phyloP scores from a whole-genome alignment of 2,888 invertebrate species.

The Agrilus mali region DNA sequence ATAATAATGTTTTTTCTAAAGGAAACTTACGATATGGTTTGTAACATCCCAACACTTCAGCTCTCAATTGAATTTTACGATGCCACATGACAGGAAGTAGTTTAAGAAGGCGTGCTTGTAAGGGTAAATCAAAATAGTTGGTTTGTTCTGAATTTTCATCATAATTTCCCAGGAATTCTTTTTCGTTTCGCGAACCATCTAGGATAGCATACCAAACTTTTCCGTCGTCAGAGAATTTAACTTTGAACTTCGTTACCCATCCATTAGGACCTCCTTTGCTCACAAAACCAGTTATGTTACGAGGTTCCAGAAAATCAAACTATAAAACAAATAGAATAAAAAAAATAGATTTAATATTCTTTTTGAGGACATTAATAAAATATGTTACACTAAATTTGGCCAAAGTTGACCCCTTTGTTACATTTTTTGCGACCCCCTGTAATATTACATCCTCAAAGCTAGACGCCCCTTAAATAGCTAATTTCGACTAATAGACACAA shows the following conservation, averaged over 20 bases:
- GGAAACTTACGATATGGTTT: conserved; percentile 50
- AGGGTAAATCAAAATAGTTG: conserved; percentile 58
- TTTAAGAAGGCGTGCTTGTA: conserved; percentile 59
- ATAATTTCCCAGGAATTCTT: conserved; percentile 60
- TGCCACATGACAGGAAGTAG: conserved; percentile 63
- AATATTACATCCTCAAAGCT: no score
- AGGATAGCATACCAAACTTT: conserved; percentile 57
- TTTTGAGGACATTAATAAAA: no score
- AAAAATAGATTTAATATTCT: no score
- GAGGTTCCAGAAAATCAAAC: conserved; percentile 65
- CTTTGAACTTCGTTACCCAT: conserved; percentile 64
- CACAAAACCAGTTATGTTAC: conserved; percentile 65
- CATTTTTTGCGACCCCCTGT: no score
- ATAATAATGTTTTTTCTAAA: background rate
- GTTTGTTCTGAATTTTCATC: conserved; percentile 47
- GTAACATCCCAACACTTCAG: conserved; percentile 71
- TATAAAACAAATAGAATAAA: conserved; percentile 23
- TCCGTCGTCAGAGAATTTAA: conserved; percentile 62
- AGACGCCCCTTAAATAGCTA: no score
- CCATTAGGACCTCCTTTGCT: conserved; percentile 58
- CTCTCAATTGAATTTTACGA: conserved; percentile 55
- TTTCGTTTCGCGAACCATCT: conserved; percentile 39
- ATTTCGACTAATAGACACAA: no score
- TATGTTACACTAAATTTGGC: no score
- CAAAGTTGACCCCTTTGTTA: no score